A percentile compares a stretch with the other conserved stretches of the same genome.
phyloP scores from a whole-genome alignment of 1,140 invertebrate species.

The Drosophila oshimai region DNA sequence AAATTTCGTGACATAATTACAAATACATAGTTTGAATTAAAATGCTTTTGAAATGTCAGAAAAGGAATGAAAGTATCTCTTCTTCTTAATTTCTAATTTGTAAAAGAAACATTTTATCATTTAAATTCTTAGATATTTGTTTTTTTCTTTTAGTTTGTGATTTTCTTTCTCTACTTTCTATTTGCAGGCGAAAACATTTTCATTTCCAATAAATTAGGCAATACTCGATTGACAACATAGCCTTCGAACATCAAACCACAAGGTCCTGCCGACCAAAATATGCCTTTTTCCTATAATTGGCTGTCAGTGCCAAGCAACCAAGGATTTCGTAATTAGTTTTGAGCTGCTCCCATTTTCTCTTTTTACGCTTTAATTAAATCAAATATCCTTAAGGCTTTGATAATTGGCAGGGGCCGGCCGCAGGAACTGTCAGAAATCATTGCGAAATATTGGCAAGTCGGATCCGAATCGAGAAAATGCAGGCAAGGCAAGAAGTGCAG shows the following conservation, averaged over 20 bases:
- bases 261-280: constrained; percentile 17
- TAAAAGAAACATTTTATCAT: too few species aligned
- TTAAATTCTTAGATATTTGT: too few species aligned
- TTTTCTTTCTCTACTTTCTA: neutral
- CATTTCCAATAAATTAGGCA: neutral
- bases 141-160: too few species aligned
- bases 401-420: constrained; percentile 44
- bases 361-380: constrained; percentile 60
- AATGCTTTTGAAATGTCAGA: too few species aligned
- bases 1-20: too few species aligned
- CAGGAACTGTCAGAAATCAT: constrained; percentile 70
- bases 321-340: constrained; percentile 48
- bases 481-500: constrained; percentile 10
- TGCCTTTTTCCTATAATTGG: constrained; percentile 30
- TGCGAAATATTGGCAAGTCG: constrained; percentile 64
- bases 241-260: constrained; percentile 3
- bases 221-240: constrained; percentile 7
- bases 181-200: too few species aligned
- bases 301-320: constrained; percentile 30
- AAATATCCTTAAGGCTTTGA: constrained; percentile 44
- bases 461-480: constrained; percentile 2
- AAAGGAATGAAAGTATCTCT: too few species aligned
- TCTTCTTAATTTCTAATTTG: too few species aligned
- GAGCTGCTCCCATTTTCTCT: constrained; percentile 5
- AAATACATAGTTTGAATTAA: too few species aligned